Base-by-base conservation (phyloP, 2,797 vertebrate species). In the Loriculus beryllinus region DNA sequence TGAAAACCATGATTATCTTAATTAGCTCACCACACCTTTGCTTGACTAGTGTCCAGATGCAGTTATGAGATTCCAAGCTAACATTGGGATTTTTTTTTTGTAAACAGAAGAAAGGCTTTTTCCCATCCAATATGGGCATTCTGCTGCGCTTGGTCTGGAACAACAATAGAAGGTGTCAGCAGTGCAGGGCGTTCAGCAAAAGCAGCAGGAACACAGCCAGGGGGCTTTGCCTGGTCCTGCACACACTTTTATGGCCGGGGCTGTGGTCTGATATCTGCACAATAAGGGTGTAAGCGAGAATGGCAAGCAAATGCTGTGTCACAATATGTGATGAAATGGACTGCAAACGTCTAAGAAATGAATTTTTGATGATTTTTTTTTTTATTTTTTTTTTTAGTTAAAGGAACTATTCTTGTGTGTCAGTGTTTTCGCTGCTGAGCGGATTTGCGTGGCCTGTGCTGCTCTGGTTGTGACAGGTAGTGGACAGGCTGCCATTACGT, bases 391-490 rank as follows among this genome's bases (percentile, higher is more conserved):
- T 40, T 33, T 54, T 57, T 45, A 56, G 17, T n/a, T 75, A 37
- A 33, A 51, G 40, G 49, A n/a, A 20, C 45, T 42, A 15, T 14
- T 70, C 8, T 48, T 52, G 18, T 37, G 12, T 12, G 12, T 52
- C 59, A 8, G 28, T 20, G 3, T 14, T 25, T 71, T 42, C 14
- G 29, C 17, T 14, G 43, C 20, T 64, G 74, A 42, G 57, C 0
- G 4, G 29, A 48, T 76, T 37, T 70, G 39, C 6, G 31, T 78
- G 69, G 49, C 48, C 35, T 78, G 56, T 11, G 15, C 51, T 0
- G 2, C 15, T 2, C 57, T 17, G 51, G 5, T 20, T 3, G 2
- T 47, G 60, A 16, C 1, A 39, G 10, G 0, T 1, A 10, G 28
- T 33, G 45, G 29, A 19, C 18, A 18, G 35, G 42, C 8, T 23